Evolutionary conservation across 2,113 vertebrate genomes (phyloP).

Genomic region (Periophthalmodon schlosseri): DNA sequence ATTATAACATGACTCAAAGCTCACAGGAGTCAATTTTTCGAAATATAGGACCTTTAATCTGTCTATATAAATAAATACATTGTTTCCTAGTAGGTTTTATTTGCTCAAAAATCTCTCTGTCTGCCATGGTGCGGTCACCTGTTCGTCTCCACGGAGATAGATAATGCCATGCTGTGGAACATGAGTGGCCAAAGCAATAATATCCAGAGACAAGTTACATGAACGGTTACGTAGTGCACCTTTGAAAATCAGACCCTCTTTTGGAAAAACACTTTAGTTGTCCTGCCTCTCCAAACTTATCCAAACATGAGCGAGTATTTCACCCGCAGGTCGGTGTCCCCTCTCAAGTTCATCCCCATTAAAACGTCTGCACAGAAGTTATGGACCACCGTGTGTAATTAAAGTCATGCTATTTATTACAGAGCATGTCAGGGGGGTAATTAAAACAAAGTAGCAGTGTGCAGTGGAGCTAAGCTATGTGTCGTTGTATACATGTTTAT

Average conservation of each 20-base stretch:
- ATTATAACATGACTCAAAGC: too few species aligned
- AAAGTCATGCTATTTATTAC: conserved; percentile 45
- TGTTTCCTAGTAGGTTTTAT: too few species aligned
- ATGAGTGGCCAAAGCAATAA: too few species aligned
- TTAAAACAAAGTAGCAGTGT: conserved; percentile 41
- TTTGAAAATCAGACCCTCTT: neutral
- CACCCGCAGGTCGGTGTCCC: conserved; percentile 33
- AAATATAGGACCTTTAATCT: too few species aligned
- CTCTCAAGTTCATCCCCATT: conserved; percentile 16
- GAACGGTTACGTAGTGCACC: too few species aligned
- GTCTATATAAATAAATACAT: too few species aligned
- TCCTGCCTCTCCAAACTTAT: conserved; percentile 6
- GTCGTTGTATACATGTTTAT: conserved; percentile 23
- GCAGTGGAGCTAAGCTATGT: conserved; percentile 29
- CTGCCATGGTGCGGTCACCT: too few species aligned
- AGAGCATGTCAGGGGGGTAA: conserved; percentile 54
- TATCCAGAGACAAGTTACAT: too few species aligned
- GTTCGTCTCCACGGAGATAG: too few species aligned
- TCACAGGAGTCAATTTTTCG: too few species aligned
- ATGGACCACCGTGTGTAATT: conserved; percentile 54
- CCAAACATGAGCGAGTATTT: conserved; percentile 19
- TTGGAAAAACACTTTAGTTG: neutral
- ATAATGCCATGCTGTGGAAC: too few species aligned
- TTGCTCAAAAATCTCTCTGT: too few species aligned
- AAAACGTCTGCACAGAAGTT: conserved; percentile 24